A percentile compares a stretch with the other conserved stretches of the same genome.
phyloP scores from a whole-genome alignment of 2,113 vertebrate species.

The Oxygymnocypris stewartii region DNA sequence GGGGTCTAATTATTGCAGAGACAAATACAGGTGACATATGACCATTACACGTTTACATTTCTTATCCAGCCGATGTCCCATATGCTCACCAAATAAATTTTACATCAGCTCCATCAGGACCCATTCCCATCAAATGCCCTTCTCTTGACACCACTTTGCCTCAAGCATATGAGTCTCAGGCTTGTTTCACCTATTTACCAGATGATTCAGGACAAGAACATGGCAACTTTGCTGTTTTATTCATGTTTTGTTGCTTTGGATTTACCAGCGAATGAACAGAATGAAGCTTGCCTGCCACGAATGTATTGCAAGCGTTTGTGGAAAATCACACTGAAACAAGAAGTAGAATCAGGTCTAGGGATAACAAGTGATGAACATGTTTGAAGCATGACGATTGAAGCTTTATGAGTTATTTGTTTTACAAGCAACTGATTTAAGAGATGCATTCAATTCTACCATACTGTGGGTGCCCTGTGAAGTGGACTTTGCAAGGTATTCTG shows the following conservation, averaged over 20 bases:
- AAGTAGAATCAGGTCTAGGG: background rate
- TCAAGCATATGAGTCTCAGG: conserved; percentile 28
- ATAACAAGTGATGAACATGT: background rate
- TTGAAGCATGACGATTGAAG: background rate
- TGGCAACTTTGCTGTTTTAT: conserved; percentile 11
- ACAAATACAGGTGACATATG: background rate
- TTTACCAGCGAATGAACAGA: conserved; percentile 1
- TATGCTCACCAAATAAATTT: conserved; percentile 36
- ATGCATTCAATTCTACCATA: no score
- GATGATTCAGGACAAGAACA: conserved; percentile 25
- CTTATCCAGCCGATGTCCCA: conserved; percentile 9
- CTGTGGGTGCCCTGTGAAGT: no score
- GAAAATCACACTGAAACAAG: background rate
- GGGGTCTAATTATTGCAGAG: background rate
- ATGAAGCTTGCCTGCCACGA: background rate
- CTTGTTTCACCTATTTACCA: conserved; percentile 1
- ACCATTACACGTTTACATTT: background rate
- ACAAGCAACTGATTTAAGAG: background rate
- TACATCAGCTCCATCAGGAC: conserved; percentile 41
- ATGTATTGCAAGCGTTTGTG: background rate
- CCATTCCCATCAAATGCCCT: conserved; percentile 27
- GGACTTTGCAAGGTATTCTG: no score
- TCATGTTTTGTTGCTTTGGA: conserved; percentile 22
- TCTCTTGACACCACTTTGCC: conserved; percentile 41
- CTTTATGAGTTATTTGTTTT: background rate